phyloP scores from a whole-genome alignment of 2,888 invertebrate genomes.

The Bimastos eiseni region DNA sequence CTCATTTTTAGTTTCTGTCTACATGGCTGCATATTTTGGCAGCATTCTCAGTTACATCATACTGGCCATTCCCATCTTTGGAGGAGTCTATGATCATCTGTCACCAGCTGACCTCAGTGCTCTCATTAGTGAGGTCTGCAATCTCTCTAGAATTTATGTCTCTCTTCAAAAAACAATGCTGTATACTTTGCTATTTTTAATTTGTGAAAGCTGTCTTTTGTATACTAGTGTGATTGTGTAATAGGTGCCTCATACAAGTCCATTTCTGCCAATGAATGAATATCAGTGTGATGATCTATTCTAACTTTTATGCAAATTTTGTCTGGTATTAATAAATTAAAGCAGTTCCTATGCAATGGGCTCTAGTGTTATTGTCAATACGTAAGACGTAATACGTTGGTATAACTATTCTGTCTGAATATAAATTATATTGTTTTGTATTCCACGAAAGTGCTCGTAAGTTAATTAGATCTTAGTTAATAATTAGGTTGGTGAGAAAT shows the following conservation, averaged over 20 bases:
- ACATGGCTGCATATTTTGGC: conserved; percentile 66
- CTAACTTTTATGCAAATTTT: background rate
- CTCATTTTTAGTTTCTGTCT: conserved; percentile 61
- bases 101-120: conserved; percentile 64
- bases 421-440: background rate
- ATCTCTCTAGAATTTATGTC: background rate
- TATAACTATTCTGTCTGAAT: background rate
- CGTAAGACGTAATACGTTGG: background rate
- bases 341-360: background rate
- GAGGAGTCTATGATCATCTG: conserved; percentile 64
- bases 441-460: background rate
- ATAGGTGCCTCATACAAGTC: background rate
- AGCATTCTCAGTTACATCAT: conserved; percentile 68
- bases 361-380: background rate
- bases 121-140: conserved; percentile 65
- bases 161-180: background rate
- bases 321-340: background rate
- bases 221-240: background rate
- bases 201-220: background rate
- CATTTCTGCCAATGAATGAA: background rate
- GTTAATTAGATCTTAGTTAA: background rate
- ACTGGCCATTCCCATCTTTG: conserved; percentile 66
- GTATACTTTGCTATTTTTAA: background rate
- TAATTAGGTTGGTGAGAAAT: background rate
- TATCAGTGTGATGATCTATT: background rate